These are phyloP conservation scores for Camptogramma bilineatum DNA, from an alignment of 2,888 invertebrate genomes.

Conservation along the genomic window DNA sequence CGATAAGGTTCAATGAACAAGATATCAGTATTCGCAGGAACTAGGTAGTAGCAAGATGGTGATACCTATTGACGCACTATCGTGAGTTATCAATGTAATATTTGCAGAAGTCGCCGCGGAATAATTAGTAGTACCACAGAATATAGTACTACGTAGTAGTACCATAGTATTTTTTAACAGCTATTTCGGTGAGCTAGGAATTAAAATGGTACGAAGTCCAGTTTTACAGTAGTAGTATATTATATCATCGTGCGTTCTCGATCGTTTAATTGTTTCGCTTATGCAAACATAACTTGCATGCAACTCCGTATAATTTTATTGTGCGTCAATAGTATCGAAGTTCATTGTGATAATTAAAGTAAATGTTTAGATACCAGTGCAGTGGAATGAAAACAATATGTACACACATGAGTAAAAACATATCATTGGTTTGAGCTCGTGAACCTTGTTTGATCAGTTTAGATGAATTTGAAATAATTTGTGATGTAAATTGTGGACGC, in stretches of 20 bases:
- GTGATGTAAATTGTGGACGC: too few species aligned
- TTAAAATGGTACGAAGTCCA: constrained; percentile 31
- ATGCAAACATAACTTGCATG: constrained; percentile 10
- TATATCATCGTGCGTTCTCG: neutral
- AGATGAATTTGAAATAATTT: too few species aligned
- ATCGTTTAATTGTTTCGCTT: constrained; percentile 5
- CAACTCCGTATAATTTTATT: neutral
- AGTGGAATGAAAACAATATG: neutral
- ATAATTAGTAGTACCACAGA: neutral
- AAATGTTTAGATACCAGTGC: neutral
- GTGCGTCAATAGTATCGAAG: neutral
- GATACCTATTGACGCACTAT: constrained; percentile 9
- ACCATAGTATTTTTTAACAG: neutral
- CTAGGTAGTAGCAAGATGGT: constrained; percentile 6
- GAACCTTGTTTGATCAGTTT: too few species aligned
- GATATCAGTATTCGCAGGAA: neutral
- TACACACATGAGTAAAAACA: neutral
- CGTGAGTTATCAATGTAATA: constrained; percentile 8
- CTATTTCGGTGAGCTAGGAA: constrained; percentile 31
- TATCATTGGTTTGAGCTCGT: neutral
- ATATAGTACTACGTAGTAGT: neutral
- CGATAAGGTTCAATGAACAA: constrained; percentile 21
- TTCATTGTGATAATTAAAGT: neutral
- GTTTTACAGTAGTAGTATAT: constrained; percentile 12
- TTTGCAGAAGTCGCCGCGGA: neutral